These are phyloP conservation scores for Trogon surrucura DNA, from an alignment of 2,113 vertebrate genomes.

Conservation along the genomic window DNA sequence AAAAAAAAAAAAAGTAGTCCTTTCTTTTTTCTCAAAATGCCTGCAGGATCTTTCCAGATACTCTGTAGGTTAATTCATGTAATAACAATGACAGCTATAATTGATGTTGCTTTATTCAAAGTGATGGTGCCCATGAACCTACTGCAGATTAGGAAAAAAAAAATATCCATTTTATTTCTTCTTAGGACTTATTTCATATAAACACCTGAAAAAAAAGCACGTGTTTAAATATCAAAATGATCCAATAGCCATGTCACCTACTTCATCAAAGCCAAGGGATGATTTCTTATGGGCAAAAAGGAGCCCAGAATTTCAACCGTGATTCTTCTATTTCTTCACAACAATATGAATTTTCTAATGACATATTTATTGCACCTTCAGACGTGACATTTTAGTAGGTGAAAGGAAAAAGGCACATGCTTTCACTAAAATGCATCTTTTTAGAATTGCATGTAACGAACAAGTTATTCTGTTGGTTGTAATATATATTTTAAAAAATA, in stretches of 20 bases:
- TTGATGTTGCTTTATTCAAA: not conserved
- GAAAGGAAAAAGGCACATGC: not conserved
- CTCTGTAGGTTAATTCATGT: not conserved
- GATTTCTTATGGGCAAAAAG: not conserved
- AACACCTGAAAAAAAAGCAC: not conserved
- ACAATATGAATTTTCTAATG: not conserved
- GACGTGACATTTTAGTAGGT: not conserved
- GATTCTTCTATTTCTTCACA: not conserved
- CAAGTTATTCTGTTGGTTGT: slow-evolving; percentile 27
- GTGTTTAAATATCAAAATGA: not conserved
- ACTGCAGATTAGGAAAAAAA: not conserved
- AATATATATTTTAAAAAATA: slow-evolving; percentile 66
- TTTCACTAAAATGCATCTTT: not conserved
- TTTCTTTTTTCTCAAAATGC: not conserved
- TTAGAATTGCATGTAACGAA: not conserved
- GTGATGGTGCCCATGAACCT: not conserved
- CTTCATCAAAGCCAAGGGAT: not conserved
- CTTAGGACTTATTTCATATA: not conserved
- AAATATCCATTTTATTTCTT: not conserved
- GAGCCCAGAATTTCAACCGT: not conserved
- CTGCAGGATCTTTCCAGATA: not conserved
- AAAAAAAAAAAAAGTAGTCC: not conserved
- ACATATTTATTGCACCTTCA: not conserved
- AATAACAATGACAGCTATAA: not conserved
- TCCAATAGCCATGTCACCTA: not conserved